Base-by-base conservation (phyloP, 2,797 vertebrate genomes). In the Erethizon dorsatum region DNA sequence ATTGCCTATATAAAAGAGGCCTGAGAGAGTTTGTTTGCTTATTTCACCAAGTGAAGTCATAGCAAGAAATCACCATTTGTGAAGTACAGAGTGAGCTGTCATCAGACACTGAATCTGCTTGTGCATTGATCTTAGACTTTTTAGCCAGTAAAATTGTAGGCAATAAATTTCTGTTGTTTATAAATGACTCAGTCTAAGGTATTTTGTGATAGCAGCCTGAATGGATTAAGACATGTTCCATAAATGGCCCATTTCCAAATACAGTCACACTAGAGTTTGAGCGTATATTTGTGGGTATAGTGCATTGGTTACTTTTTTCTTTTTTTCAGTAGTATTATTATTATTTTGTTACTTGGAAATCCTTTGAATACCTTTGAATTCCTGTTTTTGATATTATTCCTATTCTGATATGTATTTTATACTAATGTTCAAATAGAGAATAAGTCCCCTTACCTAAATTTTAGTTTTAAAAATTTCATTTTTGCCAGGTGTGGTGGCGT, bases 381-480 rank as follows among this genome's bases (percentile, higher is more conserved):
- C 57, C 75, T 90, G 14, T 86, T 91, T 90, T 67, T 56, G 47
- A 59, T 79, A 41, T 93, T 83, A 63, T 61, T 87, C 26, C 7
- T 78, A 83, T 77, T 86, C 52, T 83, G 1, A 57, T 82, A 80
- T 71, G 17, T 90, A 77, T 77, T 90, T 88, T 88, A 57, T 71
- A 83, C 33, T 65, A 65, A 93, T 67, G 45, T 71, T 15, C 24
- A 61, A 45, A 67, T 75, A n/a, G n/a, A 91, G 50, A 54, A 83
- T 33, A 83, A 75, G 84, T 89, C 54, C n/a, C 31, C 41, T 92
- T 61, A 84, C 47, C 37, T 69, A 65, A 80, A 92, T 86, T 63
- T 31, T 86, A n/a, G n/a, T 86, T 73, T 57, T 33, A 69, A 93
- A 80, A 85, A 47, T 79, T 3, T 52, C 31, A 73, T 37, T 91